These are phyloP conservation scores for Anolis sagrei DNA, from an alignment of 2,113 vertebrate species.

Conservation along the genomic window DNA sequence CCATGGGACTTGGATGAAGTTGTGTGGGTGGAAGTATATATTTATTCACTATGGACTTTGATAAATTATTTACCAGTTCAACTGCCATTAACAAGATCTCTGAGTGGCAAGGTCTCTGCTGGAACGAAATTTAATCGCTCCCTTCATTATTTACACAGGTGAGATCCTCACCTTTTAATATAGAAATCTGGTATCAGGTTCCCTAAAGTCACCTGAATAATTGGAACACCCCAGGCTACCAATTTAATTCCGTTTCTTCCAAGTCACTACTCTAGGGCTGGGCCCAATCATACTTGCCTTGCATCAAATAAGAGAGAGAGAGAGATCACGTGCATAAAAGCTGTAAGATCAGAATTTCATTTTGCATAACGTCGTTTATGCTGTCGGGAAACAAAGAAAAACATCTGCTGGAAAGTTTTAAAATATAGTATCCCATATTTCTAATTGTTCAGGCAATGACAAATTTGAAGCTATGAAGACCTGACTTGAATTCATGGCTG, in stretches of 20 bases:
- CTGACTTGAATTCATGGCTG: neutral
- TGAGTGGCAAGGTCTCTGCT: slow-evolving; percentile 70
- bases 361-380: slow-evolving; percentile 37
- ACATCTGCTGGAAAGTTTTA: slow-evolving; percentile 21
- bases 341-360: slow-evolving; percentile 30
- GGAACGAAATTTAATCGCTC: slow-evolving; percentile 74
- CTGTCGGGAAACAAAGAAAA: slow-evolving; percentile 27
- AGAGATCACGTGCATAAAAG: slow-evolving; percentile 19
- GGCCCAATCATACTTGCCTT: neutral
- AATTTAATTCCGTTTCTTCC: slow-evolving; percentile 44
- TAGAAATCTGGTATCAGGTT: slow-evolving; percentile 55
- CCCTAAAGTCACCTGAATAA: slow-evolving; percentile 62
- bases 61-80: slow-evolving; percentile 79
- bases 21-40: slow-evolving; percentile 68
- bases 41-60: slow-evolving; percentile 77
- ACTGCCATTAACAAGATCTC: slow-evolving; percentile 70
- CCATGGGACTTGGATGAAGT: slow-evolving; percentile 72
- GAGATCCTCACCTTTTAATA: slow-evolving; percentile 64
- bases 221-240: slow-evolving; percentile 49
- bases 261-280: neutral
- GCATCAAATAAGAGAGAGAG: slow-evolving; percentile 28
- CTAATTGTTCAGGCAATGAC: slow-evolving; percentile 46
- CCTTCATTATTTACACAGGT: slow-evolving; percentile 60
- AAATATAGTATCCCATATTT: slow-evolving; percentile 6
- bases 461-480: slow-evolving; percentile 2